Base-by-base conservation (phyloP, 2,113 vertebrate genomes). In the Meriones unguiculatus region DNA sequence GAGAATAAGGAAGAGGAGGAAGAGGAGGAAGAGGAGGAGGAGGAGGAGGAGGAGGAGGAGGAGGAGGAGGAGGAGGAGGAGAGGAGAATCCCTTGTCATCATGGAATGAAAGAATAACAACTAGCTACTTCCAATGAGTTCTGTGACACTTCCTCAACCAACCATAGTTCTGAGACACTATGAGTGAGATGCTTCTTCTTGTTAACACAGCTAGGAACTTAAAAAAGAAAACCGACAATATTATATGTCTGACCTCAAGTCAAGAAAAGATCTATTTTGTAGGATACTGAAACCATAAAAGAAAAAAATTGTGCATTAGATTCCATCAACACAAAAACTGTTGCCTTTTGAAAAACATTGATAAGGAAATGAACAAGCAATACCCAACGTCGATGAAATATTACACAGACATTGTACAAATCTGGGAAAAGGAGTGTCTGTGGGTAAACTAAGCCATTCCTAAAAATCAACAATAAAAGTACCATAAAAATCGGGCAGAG, bases 291-390 rank as follows among this genome's bases (percentile, higher is more conserved):
- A 95, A 93, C 52, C 0, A 93, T 35, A 72, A 75, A 75, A 69
- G 32, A 84, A 91, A 96, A 75, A 93, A 65, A 20, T 67, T 8
- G 52, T 69, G 78, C 59, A 80, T 32, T 94, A 4, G 57, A 65
- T 25, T 84, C 93, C 65, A 32, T 32, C 25, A 73, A 82, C 94
- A 69, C 77, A 64, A 95, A 96, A 90, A 85, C 9, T 13, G 14
- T 30, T 84, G 14, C 22, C 50, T 54, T 93, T 95, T 89, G 5
- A 86, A 75, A 90, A n/a, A 12, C 8, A 82, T 20, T 6, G 32
- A 5, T 28, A 69, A 93, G 25, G 15, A 90, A 96, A 81, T 89
- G 2, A 65, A 91, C 95, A 96, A 35, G 25, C 13, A 95, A 70
- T n/a, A 38, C 4, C 6, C 4, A 84, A 17, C 30, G 13, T 62